Evolutionary conservation across 2,888 invertebrate species (phyloP).

Genomic region (Noctua fimbriata): DNA sequence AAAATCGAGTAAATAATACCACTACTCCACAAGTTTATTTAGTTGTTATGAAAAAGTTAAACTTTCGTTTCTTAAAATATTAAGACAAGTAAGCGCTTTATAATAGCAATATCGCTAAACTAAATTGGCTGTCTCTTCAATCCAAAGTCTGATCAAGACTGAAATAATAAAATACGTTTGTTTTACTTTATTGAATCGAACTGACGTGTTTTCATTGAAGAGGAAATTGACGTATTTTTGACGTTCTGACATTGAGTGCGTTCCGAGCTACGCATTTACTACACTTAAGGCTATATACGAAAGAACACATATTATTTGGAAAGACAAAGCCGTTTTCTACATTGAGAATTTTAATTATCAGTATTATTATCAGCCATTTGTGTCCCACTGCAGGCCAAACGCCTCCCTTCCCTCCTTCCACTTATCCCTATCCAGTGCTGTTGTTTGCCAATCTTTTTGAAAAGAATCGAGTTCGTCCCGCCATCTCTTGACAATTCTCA

Average conservation of each 20-base stretch:
- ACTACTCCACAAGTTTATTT: not conserved
- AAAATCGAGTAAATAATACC: constrained; percentile 8
- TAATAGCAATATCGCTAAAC: not conserved
- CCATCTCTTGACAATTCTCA: no score
- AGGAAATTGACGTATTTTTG: constrained; percentile 22
- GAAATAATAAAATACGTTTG: constrained; percentile 16
- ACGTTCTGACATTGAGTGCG: constrained; percentile 1
- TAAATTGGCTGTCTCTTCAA: not conserved
- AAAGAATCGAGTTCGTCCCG: no score
- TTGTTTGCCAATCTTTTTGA: no score
- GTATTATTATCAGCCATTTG: no score
- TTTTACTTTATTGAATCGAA: constrained; percentile 18
- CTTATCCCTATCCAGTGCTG: no score
- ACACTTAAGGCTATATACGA: no score
- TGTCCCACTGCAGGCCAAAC: no score
- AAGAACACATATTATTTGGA: no score
- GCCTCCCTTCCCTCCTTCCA: no score
- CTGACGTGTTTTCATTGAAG: constrained; percentile 45
- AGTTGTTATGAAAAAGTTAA: constrained; percentile 9
- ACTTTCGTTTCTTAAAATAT: not conserved
- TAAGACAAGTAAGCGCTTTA: constrained; percentile 11
- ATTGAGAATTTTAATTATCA: no score
- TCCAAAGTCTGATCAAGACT: constrained; percentile 42
- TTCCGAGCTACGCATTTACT: not conserved
- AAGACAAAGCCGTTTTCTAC: no score